Percentiles rank a stretch among this genome's conserved stretches.
Conservation (phyloP, 92 coral and sea anemone genomes). For the Bergia puertoricense region DNA sequence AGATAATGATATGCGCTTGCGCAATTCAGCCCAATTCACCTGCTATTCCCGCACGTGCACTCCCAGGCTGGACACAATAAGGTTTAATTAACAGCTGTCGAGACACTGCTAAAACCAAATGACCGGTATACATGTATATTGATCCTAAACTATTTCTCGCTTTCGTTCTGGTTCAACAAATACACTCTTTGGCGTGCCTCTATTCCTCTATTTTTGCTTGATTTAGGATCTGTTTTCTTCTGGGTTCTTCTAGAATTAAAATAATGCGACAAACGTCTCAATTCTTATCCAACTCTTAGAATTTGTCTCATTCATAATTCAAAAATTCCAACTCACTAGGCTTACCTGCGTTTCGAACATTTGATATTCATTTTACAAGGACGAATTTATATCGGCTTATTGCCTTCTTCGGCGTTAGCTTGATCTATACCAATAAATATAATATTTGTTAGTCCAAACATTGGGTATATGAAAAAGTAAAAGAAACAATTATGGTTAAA, state of each 20-base stretch:
- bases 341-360: conserved; percentile 41
- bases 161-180: conserved; percentile 1
- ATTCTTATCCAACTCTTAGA: conserved; percentile 57
- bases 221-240: background rate
- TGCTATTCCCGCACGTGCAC: conserved; percentile 74
- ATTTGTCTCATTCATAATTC: conserved; percentile 69
- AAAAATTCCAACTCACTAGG: conserved; percentile 51
- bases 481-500: background rate
- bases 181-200: background rate
- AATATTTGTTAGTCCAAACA: conserved; percentile 27
- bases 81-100: conserved; percentile 77
- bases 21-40: conserved; percentile 60
- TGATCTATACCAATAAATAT: conserved; percentile 31
- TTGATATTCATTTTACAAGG: conserved; percentile 45
- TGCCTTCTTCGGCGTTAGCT: background rate
- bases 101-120: conserved; percentile 43
- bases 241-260: background rate
- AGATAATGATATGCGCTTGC: conserved; percentile 55
- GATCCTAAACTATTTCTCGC: conserved; percentile 15
- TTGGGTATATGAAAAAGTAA: background rate
- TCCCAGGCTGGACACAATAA: conserved; percentile 49
- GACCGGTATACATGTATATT: conserved; percentile 36
- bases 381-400: conserved; percentile 7
- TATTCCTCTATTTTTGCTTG: background rate
- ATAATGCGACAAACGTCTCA: background rate